These are phyloP conservation scores for Grammomys dolichurus DNA, from an alignment of 2,113 vertebrate species.

Conservation along the genomic window DNA sequence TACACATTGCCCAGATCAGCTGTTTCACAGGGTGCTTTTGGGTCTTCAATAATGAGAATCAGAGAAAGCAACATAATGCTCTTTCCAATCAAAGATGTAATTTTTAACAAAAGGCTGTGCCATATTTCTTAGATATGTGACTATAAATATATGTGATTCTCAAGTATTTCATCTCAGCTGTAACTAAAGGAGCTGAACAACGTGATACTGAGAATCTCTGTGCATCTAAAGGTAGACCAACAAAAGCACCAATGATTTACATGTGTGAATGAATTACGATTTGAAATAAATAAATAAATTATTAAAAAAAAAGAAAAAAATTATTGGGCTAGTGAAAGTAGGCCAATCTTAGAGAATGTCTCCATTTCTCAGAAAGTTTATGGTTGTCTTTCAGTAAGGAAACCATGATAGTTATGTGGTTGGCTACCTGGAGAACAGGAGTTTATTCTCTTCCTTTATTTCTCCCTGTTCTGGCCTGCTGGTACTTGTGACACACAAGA, in stretches of 20 bases:
- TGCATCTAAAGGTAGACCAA: not conserved
- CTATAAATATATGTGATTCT: not conserved
- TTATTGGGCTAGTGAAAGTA: not conserved
- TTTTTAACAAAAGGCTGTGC: constrained; percentile 15
- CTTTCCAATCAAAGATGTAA: not conserved
- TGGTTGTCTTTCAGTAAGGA: not conserved
- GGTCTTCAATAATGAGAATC: constrained; percentile 51
- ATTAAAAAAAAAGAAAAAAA: too few species aligned
- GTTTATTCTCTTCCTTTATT: not conserved
- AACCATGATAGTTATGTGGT: not conserved
- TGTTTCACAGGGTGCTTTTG: not conserved
- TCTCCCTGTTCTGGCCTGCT: constrained; percentile 2
- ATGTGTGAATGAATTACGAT: not conserved
- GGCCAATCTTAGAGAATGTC: not conserved
- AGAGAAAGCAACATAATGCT: not conserved
- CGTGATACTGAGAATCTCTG: not conserved
- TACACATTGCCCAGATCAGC: not conserved
- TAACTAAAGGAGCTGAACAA: not conserved
- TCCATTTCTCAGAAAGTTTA: constrained; percentile 12
- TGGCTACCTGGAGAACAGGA: not conserved
- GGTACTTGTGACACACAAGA: not conserved
- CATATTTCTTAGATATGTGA: not conserved
- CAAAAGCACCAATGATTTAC: not conserved
- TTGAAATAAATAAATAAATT: too few species aligned
- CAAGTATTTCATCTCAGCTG: constrained; percentile 4